Evolutionary conservation across 92 coral and sea anemone genomes (phyloP), one percentile per base, ranked within the genome.

Genomic region (Blastomussa wellsi): DNA sequence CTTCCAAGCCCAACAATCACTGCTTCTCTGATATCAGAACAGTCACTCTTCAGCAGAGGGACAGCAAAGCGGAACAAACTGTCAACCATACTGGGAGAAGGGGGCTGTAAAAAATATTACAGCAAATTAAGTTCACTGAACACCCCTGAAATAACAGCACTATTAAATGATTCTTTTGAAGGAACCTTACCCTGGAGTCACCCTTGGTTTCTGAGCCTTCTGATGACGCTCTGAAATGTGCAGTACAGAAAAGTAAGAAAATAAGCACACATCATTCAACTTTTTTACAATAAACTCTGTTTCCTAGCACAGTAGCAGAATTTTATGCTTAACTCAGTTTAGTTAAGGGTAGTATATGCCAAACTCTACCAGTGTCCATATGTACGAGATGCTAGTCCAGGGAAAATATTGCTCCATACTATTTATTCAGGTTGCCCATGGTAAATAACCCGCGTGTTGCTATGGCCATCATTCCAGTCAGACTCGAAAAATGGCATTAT

Each of bases 51-150:
- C 73, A 97, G 89, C 47, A 95, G 87, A 0, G 99, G 94, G 7
- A 97, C 94, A 38, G 93, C 98, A 86, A 95, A 97, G 67, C 99
- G 90, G 91, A 97, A 97, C 86, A 97, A 75, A 79, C 99, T 91
- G 90, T 97, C 99, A 10, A 97, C 97, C 93, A 93, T 93, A 75
- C 91, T 86, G 44, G 99, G 99, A 44, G 99, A 95, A 0, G 99
- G 95, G 0, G 99, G 99, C 99, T 97, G 87, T 1, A 17, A 67
- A 68, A 68, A 11, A 5, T 8, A 37, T 12, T 2, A 13, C 0
- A 68, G 17, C 0, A 11, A 31, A 20, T 0, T 39, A 44, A 44
- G 49, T 44, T 44, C 11, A 44, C 12, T 44, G 49, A 44, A 6
- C 49, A 44, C 49, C 49, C 49, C 11, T 44, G 49, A 44, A 44